phyloP scores from a whole-genome alignment of 2,888 invertebrate genomes.

The Patella pellucida region DNA sequence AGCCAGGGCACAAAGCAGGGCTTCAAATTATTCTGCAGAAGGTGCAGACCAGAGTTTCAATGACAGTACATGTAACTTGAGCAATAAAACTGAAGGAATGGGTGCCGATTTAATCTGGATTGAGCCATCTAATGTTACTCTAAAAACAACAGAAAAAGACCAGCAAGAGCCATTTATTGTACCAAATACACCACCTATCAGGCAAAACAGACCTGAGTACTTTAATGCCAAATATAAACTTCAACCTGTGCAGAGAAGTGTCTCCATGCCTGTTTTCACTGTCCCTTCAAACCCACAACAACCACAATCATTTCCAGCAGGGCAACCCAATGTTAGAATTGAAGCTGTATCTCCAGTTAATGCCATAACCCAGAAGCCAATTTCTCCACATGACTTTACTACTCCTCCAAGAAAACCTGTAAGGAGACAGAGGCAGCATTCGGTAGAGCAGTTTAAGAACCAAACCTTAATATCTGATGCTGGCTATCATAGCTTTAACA shows the following conservation, averaged over 20 bases:
- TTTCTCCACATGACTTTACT: slow-evolving; percentile 18
- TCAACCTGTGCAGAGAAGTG: slow-evolving; percentile 25
- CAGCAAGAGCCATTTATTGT: slow-evolving; percentile 27
- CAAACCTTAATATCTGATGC: slow-evolving; percentile 52
- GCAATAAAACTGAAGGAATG: not conserved
- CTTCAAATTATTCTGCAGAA: not conserved
- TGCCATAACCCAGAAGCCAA: not conserved
- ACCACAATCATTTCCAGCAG: not conserved
- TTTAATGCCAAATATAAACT: slow-evolving; percentile 19
- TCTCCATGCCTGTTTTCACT: slow-evolving; percentile 28
- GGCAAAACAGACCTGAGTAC: slow-evolving; percentile 22
- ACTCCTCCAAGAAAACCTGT: slow-evolving; percentile 30
- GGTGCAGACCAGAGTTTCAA: not conserved
- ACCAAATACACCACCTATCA: slow-evolving; percentile 27
- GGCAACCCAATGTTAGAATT: not conserved
- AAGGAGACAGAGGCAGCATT: slow-evolving; percentile 30
- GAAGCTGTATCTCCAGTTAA: slow-evolving; percentile 17
- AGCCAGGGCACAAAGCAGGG: not conserved
- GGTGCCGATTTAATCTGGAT: not conserved
- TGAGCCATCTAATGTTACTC: not conserved
- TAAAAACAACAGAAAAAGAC: not conserved
- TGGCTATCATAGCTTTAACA: slow-evolving; percentile 53
- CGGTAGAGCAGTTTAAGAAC: slow-evolving; percentile 27
- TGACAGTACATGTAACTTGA: not conserved
- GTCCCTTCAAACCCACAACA: not conserved